Percentiles rank a stretch among this genome's conserved stretches.
Conservation (phyloP, 2,113 vertebrate species). For the Cyanistes caeruleus region DNA sequence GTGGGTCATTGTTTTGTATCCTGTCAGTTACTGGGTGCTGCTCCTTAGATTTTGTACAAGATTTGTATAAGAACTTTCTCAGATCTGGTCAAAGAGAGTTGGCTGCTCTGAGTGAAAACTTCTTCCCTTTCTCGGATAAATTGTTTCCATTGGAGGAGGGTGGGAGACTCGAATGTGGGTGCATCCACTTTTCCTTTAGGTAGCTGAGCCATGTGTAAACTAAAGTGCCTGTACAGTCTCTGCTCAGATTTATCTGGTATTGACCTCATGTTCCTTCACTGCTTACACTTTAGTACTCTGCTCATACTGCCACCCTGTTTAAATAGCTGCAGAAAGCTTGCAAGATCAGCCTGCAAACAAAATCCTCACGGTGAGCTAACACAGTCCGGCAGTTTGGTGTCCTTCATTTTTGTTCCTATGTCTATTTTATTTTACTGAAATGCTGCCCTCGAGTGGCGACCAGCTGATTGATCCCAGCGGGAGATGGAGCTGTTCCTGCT, state of each 20-base stretch:
- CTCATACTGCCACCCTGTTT: not conserved
- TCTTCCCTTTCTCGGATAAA: not conserved
- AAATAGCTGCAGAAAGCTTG: not conserved
- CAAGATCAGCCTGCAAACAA: not conserved
- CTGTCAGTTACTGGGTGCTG: not conserved
- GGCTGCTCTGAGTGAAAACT: not conserved
- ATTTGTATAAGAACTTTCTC: not conserved
- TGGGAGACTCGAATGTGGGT: too few species aligned
- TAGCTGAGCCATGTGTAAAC: not conserved
- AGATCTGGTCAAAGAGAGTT: not conserved
- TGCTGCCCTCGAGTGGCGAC: slow-evolving; percentile 35
- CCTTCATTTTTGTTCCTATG: not conserved
- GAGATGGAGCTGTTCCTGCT: not conserved
- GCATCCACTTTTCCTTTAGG: not conserved
- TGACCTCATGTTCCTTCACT: not conserved
- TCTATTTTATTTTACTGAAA: not conserved
- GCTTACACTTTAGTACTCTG: not conserved
- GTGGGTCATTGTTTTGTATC: not conserved
- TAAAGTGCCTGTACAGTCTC: not conserved
- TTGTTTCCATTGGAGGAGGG: not conserved
- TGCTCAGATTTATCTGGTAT: not conserved
- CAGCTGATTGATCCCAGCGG: not conserved
- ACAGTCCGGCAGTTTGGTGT: accelerated
- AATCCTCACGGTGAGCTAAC: not conserved
- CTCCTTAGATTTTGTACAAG: not conserved